Percentiles rank a stretch among this genome's conserved stretches.
Conservation (phyloP, 2,113 vertebrate genomes). For the Macaca mulatta region DNA sequence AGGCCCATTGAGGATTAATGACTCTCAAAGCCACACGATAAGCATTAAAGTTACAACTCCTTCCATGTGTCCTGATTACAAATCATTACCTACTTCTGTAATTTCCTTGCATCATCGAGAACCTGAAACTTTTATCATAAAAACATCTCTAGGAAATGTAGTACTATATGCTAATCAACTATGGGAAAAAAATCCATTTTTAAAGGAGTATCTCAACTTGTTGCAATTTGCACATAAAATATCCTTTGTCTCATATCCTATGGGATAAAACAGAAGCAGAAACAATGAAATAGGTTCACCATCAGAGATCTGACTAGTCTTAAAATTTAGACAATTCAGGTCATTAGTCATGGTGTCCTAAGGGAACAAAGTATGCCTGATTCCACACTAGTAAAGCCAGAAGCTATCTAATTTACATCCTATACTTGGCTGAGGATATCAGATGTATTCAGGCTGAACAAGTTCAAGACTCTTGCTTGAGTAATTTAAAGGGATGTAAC, state of each 20-base stretch:
- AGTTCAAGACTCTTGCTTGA: constrained; percentile 68
- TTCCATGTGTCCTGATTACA: background rate
- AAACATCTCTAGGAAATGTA: background rate
- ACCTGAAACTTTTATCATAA: background rate
- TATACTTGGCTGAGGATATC: constrained; percentile 52
- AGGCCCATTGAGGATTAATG: background rate
- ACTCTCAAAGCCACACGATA: background rate
- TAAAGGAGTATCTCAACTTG: constrained; percentile 20
- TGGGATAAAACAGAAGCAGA: background rate
- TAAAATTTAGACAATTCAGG: constrained; percentile 56
- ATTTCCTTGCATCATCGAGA: background rate
- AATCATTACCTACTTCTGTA: background rate
- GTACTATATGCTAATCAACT: background rate
- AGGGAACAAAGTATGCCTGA: background rate
- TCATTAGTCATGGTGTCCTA: constrained; percentile 54
- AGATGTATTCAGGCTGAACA: constrained; percentile 72
- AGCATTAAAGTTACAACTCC: background rate
- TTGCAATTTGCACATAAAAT: constrained; percentile 30
- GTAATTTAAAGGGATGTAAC: constrained; percentile 72
- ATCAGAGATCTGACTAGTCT: constrained; percentile 13
- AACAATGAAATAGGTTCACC: constrained; percentile 28
- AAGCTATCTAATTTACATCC: constrained; percentile 64
- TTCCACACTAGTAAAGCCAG: constrained; percentile 47
- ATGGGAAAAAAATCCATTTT: constrained; percentile 13
- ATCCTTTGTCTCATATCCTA: background rate